These are phyloP conservation scores for Acrocephalus scirpaceus DNA, from an alignment of 2,797 vertebrate genomes.

Conservation along the genomic window DNA sequence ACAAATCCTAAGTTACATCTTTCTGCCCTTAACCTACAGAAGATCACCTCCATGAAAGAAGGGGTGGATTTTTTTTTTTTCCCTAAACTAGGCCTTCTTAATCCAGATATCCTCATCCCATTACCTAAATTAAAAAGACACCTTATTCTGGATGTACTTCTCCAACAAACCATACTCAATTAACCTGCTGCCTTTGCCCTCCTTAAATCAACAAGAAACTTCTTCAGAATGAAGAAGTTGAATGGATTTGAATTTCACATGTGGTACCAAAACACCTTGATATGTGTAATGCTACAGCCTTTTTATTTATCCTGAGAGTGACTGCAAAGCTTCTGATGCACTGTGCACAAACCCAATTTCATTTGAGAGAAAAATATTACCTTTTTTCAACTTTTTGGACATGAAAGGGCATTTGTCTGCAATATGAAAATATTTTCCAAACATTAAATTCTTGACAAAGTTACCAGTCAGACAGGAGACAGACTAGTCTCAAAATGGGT, in stretches of 20 bases:
- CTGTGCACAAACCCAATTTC: not conserved
- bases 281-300: not conserved
- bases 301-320: not conserved
- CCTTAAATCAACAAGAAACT: not conserved
- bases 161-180: not conserved
- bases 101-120: not conserved
- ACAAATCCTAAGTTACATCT: not conserved
- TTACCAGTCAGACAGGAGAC: conserved; percentile 26
- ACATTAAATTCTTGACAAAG: not conserved
- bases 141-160: not conserved
- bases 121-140: not conserved
- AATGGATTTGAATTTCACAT: not conserved
- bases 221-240: not conserved
- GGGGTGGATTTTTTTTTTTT: not conserved
- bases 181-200: not conserved
- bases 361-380: not conserved
- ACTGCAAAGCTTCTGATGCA: not conserved
- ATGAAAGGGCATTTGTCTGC: not conserved
- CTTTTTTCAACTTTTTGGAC: not conserved
- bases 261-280: not conserved
- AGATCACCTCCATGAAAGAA: not conserved
- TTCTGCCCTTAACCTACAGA: not conserved
- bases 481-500: not conserved
- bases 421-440: not conserved
- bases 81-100: not conserved